A percentile compares a stretch with the other conserved stretches of the same genome.
Conservation (phyloP, 2,113 vertebrate species). For the Festucalex cinctus region DNA sequence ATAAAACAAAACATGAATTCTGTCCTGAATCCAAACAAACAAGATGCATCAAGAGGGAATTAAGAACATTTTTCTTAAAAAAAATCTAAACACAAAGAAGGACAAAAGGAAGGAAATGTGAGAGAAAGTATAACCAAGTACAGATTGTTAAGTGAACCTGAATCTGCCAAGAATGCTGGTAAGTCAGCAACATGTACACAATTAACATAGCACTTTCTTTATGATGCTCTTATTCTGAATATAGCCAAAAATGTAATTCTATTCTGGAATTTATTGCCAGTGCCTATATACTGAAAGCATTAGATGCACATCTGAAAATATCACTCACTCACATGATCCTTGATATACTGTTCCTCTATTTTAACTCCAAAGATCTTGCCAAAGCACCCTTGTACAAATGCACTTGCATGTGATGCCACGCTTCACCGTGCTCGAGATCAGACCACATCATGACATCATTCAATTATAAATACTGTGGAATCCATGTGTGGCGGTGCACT, state of each 20-base stretch:
- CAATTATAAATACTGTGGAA: background rate
- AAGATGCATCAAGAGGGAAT: too few species aligned
- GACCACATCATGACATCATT: too few species aligned
- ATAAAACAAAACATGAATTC: too few species aligned
- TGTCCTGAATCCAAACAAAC: too few species aligned
- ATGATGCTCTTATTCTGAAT: background rate
- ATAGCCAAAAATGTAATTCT: background rate
- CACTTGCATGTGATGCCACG: background rate
- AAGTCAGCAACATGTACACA: too few species aligned
- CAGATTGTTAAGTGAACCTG: too few species aligned
- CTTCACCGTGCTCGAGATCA: background rate
- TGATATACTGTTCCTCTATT: background rate
- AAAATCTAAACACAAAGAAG: too few species aligned
- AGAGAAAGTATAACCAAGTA: too few species aligned
- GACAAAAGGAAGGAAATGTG: too few species aligned
- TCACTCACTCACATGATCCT: conserved; percentile 51
- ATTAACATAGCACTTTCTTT: too few species aligned
- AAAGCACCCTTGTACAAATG: background rate
- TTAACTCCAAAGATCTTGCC: background rate
- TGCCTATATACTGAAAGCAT: background rate
- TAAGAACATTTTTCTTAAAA: too few species aligned
- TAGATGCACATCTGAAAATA: conserved; percentile 24
- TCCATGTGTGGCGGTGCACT: background rate
- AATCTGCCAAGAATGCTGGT: too few species aligned
- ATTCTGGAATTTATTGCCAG: background rate